phyloP scores from a whole-genome alignment of 2,888 invertebrate species.

The Sepioteuthis lessoniana region DNA sequence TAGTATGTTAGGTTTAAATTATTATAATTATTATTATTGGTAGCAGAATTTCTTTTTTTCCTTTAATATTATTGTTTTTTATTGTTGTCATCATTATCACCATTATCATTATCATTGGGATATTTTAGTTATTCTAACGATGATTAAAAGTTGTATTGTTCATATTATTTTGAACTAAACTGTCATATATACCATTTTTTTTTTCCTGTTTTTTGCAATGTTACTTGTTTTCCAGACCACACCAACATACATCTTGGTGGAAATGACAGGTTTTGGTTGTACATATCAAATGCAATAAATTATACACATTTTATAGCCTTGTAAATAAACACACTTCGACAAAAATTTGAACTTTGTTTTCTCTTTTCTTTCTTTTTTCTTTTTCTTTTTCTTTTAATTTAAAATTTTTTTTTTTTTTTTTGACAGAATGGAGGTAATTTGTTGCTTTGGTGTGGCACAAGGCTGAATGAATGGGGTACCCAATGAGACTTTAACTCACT shows the following conservation, averaged over 20 bases:
- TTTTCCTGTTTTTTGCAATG: neutral
- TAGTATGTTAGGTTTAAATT: no score
- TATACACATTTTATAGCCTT: conserved; percentile 11
- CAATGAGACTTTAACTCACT: no score
- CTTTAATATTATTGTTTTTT: no score
- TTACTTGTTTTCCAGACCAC: neutral
- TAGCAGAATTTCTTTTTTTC: no score
- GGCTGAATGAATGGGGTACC: no score
- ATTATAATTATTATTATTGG: no score
- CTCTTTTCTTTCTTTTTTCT: neutral
- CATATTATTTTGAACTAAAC: neutral
- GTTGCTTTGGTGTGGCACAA: no score
- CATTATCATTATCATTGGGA: neutral
- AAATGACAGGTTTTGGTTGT: neutral
- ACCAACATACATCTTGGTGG: neutral
- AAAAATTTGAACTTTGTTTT: neutral
- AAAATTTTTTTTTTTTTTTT: no score
- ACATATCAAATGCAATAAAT: conserved; percentile 33
- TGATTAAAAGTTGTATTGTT: neutral
- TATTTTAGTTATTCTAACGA: neutral
- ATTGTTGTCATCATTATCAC: neutral
- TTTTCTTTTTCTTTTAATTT: no score
- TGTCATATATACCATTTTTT: neutral
- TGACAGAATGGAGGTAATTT: no score
- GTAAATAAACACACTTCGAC: neutral